A percentile compares a stretch with the other conserved stretches of the same genome.
These are phyloP conservation scores for Chrysomela aeneicollis DNA, from an alignment of 2,888 invertebrate species.

Conservation along the genomic window DNA sequence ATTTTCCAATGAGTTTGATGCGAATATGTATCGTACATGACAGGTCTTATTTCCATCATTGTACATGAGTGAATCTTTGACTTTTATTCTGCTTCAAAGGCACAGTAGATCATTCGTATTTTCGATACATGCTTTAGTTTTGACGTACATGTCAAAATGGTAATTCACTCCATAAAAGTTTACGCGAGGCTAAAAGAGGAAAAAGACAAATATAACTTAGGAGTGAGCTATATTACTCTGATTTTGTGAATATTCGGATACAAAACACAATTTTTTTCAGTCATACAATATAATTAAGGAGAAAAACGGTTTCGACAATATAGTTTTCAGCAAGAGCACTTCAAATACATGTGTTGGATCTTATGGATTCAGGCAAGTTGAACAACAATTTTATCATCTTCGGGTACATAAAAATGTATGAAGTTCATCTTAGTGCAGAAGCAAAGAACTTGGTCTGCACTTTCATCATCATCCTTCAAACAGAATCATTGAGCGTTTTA, in stretches of 20 bases:
- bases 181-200: slow-evolving; percentile 59
- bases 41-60: no score
- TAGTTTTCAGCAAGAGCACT: slow-evolving; percentile 28
- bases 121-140: background rate
- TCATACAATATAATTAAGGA: slow-evolving; percentile 36
- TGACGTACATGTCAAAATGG: slow-evolving; percentile 50
- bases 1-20: no score
- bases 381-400: no score
- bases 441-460: no score
- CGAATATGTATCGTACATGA: no score
- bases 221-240: slow-evolving; percentile 4
- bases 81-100: no score
- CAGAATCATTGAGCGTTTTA: no score
- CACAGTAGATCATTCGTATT: no score
- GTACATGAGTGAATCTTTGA: no score
- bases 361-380: background rate
- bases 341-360: background rate
- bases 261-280: slow-evolving; percentile 31
- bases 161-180: slow-evolving; percentile 60
- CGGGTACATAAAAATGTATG: no score
- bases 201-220: slow-evolving; percentile 22
- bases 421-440: no score
- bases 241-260: background rate
- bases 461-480: no score
- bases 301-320: slow-evolving; percentile 36